phyloP scores from a whole-genome alignment of 2,888 invertebrate genomes.

The Polydrusus pterygomalis region DNA sequence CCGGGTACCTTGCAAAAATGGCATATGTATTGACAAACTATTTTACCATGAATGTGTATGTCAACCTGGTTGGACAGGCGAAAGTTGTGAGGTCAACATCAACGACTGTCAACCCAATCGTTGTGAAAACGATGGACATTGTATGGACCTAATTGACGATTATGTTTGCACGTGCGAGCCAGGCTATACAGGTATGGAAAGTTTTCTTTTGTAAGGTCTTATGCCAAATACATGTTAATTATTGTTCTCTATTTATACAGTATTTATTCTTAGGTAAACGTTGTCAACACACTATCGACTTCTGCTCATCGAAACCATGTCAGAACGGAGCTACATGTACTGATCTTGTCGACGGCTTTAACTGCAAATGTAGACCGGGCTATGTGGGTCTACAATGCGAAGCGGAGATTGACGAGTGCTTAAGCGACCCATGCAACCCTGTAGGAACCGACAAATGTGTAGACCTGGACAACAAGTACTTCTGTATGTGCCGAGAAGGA shows the following conservation, averaged over 20 bases:
- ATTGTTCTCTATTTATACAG: not conserved
- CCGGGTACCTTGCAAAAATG: slow-evolving; percentile 93
- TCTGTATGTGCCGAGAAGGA: slow-evolving; percentile 92
- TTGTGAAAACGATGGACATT: slow-evolving; percentile 94
- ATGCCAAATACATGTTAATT: too few species aligned
- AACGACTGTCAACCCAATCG: slow-evolving; percentile 93
- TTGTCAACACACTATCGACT: slow-evolving; percentile 95
- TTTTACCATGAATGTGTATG: slow-evolving; percentile 93
- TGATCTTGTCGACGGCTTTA: slow-evolving; percentile 92
- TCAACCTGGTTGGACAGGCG: slow-evolving; percentile 92
- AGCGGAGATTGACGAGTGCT: slow-evolving; percentile 93
- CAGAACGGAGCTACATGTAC: slow-evolving; percentile 93
- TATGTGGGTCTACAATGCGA: slow-evolving; percentile 95
- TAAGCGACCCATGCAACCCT: slow-evolving; percentile 92
- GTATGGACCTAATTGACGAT: slow-evolving; percentile 89
- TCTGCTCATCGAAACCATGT: slow-evolving; percentile 92
- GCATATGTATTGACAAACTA: slow-evolving; percentile 92
- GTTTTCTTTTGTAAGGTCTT: too few species aligned
- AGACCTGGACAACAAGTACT: slow-evolving; percentile 90
- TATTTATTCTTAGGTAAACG: slow-evolving; percentile 61
- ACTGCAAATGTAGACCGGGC: slow-evolving; percentile 94
- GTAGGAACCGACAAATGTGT: slow-evolving; percentile 93
- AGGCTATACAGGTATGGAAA: slow-evolving; percentile 87
- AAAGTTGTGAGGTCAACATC: slow-evolving; percentile 90
- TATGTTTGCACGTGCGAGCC: slow-evolving; percentile 92